Evolutionary conservation across 2,888 invertebrate genomes (phyloP).

Genomic region (Morinoia aosen): DNA sequence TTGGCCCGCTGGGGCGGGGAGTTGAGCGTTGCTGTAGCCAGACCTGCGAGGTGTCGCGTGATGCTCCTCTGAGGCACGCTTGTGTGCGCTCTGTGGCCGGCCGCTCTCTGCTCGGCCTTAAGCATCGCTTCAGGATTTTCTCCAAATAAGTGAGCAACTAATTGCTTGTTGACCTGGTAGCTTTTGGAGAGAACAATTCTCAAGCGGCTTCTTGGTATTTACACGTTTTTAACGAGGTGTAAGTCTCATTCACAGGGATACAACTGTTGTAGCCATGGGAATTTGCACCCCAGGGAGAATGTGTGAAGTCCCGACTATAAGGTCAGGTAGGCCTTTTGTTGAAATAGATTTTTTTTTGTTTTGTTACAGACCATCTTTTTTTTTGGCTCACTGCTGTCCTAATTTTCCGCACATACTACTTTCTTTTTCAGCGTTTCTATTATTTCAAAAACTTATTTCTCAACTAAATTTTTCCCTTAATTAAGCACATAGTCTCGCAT

Average conservation of each 20-base stretch:
- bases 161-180: neutral
- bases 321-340: too few species aligned
- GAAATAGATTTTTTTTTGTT: too few species aligned
- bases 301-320: too few species aligned
- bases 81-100: neutral
- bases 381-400: too few species aligned
- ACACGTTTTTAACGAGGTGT: neutral
- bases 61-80: neutral
- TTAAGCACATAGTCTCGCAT: too few species aligned
- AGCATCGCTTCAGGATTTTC: conserved; percentile 12
- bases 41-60: neutral
- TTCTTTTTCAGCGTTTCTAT: too few species aligned
- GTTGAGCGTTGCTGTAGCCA: neutral
- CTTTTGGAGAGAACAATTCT: neutral
- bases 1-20: neutral
- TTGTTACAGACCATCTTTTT: too few species aligned
- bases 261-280: too few species aligned
- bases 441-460: too few species aligned
- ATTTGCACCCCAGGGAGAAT: too few species aligned
- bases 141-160: neutral
- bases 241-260: neutral
- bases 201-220: neutral
- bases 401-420: too few species aligned
- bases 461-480: too few species aligned
- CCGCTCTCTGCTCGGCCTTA: neutral